Evolutionary conservation across 2,888 invertebrate species (phyloP).

Genomic region (Drosophila pseudotakahashii): DNA sequence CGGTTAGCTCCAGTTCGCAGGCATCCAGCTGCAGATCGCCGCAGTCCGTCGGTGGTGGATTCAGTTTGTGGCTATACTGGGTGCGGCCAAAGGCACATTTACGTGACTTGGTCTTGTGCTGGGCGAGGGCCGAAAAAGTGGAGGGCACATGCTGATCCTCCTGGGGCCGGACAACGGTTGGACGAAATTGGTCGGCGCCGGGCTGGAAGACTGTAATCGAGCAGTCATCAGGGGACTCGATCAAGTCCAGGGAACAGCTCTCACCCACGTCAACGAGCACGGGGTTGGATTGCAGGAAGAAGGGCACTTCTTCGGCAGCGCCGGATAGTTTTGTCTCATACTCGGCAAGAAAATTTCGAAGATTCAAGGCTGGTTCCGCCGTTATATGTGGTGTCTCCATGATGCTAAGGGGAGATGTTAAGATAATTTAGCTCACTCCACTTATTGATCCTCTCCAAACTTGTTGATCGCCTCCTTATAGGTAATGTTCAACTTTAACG

Average conservation of each 20-base stretch:
- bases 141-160: conserved; percentile 36
- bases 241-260: conserved; percentile 54
- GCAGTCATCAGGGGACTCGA: conserved; percentile 52
- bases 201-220: conserved; percentile 37
- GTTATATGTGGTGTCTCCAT: conserved; percentile 72
- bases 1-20: conserved; percentile 83
- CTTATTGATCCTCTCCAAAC: conserved; percentile 62
- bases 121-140: conserved; percentile 41
- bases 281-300: conserved; percentile 52
- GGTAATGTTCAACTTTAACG: conserved; percentile 66
- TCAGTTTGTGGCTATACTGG: conserved; percentile 53
- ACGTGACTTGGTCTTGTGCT: conserved; percentile 45
- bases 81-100: conserved; percentile 72
- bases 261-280: conserved; percentile 22
- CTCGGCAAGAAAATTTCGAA: conserved; percentile 64
- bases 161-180: conserved; percentile 15
- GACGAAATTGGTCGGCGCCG: conserved; percentile 41
- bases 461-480: conserved; percentile 82
- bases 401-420: too few species aligned
- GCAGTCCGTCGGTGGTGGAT: conserved; percentile 17
- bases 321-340: conserved; percentile 54
- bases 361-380: conserved; percentile 55
- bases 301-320: conserved; percentile 15
- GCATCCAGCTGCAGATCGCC: background rate
- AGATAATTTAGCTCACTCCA: background rate